Base-by-base conservation (phyloP, 2,888 invertebrate genomes). In the Zeuzera pyrina region DNA sequence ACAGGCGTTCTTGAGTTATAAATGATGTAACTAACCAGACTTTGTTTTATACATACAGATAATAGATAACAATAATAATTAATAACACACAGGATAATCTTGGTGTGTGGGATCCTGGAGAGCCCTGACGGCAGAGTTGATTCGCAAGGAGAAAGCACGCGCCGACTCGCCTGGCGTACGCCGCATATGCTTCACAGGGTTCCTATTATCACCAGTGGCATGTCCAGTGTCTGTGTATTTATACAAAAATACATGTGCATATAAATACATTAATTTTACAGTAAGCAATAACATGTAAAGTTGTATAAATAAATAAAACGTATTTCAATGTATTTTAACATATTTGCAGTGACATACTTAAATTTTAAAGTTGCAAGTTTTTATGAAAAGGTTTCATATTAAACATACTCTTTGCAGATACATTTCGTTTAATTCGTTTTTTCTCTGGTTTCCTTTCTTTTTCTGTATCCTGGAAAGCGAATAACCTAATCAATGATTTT, bases 401-500 rank as follows among this genome's bases (percentile, higher is more conserved):
- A n/a, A n/a, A n/a, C n/a, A n/a, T n/a, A n/a, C n/a, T n/a, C n/a
- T 6, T 19, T 6, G 5, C 19, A 19, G 5, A 8, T 8, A 6
- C 19, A 19, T 19, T 19, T 5, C 11, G 14, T 10, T 28, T 28
- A 15, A 28, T 43, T n/a, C n/a, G n/a, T 53, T 37, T 53, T 63
- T 31, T 39, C 56, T 29, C 43, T 64, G 30, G n/a, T n/a, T n/a
- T n/a, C n/a, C n/a, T n/a, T n/a, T n/a, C n/a, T n/a, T 39, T 39
- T 8, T 31, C 36, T 28, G 50, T 53, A 37, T 78, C 39, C 57
- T 67, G 52, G 45, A 69, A 53, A 1, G 60, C 64, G 2, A 91
- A 89, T 29, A 93, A 69, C 29, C 87, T 79, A 15, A 81, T 73
- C n/a, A 93, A 71, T 41, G 89, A 91, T 41, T 87, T 89, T 0